Evolutionary conservation across 2,113 vertebrate species (phyloP).

Genomic region (Trichechus manatus): DNA sequence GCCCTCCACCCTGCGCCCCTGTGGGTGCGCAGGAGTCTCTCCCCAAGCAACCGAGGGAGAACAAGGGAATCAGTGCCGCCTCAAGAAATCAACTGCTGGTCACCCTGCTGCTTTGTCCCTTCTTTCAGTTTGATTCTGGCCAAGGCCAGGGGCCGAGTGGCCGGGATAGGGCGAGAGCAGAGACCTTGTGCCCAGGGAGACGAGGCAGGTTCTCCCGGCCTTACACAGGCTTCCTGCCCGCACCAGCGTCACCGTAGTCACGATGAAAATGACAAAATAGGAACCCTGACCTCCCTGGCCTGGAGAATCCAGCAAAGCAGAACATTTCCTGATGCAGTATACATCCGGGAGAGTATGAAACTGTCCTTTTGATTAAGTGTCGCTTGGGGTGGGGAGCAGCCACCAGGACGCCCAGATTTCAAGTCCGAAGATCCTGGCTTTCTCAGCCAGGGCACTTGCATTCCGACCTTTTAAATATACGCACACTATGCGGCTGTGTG

Average conservation of each 20-base stretch:
- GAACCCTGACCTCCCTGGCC: neutral
- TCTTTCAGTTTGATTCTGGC: neutral
- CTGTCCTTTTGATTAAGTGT: conserved; percentile 15
- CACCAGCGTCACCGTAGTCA: neutral
- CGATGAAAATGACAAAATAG: conserved; percentile 21
- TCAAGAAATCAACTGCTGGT: neutral
- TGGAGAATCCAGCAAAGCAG: conserved; percentile 51
- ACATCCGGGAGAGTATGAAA: conserved; percentile 17
- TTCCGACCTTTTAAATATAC: neutral
- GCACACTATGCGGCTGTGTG: too few species aligned
- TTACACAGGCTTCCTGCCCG: neutral
- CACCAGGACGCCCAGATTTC: neutral
- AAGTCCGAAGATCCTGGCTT: too few species aligned
- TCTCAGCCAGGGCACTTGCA: neutral
- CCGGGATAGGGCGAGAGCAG: neutral
- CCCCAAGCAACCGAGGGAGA: neutral
- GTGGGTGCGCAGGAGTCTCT: neutral
- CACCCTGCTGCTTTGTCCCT: neutral
- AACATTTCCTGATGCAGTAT: neutral
- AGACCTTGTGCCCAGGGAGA: neutral
- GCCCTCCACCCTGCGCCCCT: neutral
- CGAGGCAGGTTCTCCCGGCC: neutral
- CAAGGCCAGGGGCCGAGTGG: neutral
- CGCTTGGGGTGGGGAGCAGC: neutral
- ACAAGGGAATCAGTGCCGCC: neutral